Evolutionary conservation across 1,140 invertebrate genomes (phyloP).

Genomic region (Ceratosolen solmsi): DNA sequence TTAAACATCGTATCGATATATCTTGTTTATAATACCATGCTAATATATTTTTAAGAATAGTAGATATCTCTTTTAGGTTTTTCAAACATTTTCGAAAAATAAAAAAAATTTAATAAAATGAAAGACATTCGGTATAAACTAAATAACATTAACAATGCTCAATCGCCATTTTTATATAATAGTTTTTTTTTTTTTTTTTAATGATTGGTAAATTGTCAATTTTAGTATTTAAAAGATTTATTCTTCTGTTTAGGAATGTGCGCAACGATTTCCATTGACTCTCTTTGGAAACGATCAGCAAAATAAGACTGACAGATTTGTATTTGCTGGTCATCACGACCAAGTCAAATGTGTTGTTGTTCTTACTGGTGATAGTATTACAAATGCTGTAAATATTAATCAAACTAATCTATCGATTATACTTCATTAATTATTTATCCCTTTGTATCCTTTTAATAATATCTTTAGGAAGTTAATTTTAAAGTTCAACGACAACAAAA

Average conservation of each 20-base stretch:
- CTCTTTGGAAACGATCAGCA: constrained; percentile 86
- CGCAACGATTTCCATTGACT: constrained; percentile 86
- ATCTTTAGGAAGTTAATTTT: constrained; percentile 88
- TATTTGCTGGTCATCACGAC: constrained; percentile 87
- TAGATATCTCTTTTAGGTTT: too few species aligned
- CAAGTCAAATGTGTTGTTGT: constrained; percentile 93
- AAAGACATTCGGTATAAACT: too few species aligned
- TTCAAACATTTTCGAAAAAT: too few species aligned
- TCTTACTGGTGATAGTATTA: constrained; percentile 91
- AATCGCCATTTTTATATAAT: too few species aligned
- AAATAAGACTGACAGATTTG: constrained; percentile 91
- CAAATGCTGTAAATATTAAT: constrained; percentile 83
- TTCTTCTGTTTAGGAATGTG: constrained; percentile 82
- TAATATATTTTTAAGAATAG: too few species aligned
- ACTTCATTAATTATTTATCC: neutral
- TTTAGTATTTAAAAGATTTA: neutral
- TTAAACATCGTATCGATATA: too few species aligned
- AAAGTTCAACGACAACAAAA: constrained; percentile 89
- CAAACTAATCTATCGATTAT: neutral
- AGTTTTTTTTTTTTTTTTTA: too few species aligned
- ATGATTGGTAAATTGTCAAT: too few species aligned
- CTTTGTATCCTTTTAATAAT: constrained; percentile 44
- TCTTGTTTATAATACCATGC: too few species aligned
- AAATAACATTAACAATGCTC: too few species aligned
- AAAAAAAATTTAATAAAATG: too few species aligned